A percentile compares a stretch with the other conserved stretches of the same genome.
These are phyloP conservation scores for Corythoichthys intestinalis DNA, from an alignment of 2,113 vertebrate species.

Conservation along the genomic window DNA sequence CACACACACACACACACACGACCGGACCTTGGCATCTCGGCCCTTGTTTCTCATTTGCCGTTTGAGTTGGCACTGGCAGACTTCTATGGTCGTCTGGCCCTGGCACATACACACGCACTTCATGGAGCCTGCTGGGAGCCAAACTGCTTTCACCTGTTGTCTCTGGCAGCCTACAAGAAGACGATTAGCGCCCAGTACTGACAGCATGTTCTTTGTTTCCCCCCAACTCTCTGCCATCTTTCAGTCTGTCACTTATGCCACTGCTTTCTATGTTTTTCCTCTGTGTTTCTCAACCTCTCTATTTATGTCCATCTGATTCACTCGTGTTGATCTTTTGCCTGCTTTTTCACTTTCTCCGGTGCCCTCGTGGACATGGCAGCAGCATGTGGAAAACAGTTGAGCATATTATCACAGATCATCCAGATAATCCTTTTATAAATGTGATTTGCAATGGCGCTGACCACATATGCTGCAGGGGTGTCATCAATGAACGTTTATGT, in stretches of 20 bases:
- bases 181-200: slow-evolving; percentile 65
- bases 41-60: slow-evolving; percentile 51
- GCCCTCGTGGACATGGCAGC: slow-evolving; percentile 53
- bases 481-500: slow-evolving; percentile 20
- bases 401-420: slow-evolving; percentile 63
- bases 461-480: slow-evolving; percentile 35
- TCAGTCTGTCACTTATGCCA: slow-evolving; percentile 53
- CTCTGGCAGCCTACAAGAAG: slow-evolving; percentile 71
- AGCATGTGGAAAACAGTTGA: slow-evolving; percentile 67
- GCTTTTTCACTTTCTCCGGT: slow-evolving; percentile 36
- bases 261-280: slow-evolving; percentile 41
- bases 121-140: slow-evolving; percentile 72
- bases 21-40: slow-evolving; percentile 41
- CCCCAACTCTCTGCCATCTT: slow-evolving; percentile 49
- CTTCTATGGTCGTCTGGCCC: slow-evolving; percentile 38
- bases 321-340: slow-evolving; percentile 43
- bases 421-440: slow-evolving; percentile 60
- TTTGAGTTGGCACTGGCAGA: slow-evolving; percentile 64
- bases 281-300: slow-evolving; percentile 43
- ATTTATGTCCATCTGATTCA: slow-evolving; percentile 41
- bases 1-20: slow-evolving; percentile 15
- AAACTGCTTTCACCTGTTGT: slow-evolving; percentile 78
- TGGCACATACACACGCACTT: slow-evolving; percentile 37
- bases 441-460: slow-evolving; percentile 32
- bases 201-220: slow-evolving; percentile 70